Percentiles rank a stretch among this genome's conserved stretches.
Conservation (phyloP, 2,888 invertebrate genomes). For the Hydriomena furcata region DNA sequence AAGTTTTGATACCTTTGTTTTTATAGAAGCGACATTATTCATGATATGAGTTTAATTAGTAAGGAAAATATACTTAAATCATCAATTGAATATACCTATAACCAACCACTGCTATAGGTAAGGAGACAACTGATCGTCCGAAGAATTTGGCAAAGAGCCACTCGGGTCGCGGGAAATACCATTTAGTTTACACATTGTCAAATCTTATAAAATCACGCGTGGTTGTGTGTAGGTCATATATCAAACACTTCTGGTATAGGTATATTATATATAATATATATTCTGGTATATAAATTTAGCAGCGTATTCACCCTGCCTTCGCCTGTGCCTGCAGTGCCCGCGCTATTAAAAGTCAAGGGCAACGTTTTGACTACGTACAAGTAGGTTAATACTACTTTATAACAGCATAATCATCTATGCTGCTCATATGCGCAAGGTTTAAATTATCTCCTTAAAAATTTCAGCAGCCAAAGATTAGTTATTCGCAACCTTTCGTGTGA, state of each 20-base stretch:
- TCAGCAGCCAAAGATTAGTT: no score
- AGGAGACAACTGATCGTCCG: conserved; percentile 51
- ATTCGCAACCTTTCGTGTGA: no score
- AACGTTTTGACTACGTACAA: neutral
- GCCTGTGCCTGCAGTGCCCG: conserved; percentile 1
- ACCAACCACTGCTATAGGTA: conserved; percentile 52
- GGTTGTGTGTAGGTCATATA: conserved; percentile 6
- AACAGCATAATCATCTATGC: no score
- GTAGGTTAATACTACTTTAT: no score
- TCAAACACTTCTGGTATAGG: conserved; percentile 1
- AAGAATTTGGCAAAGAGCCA: conserved; percentile 68
- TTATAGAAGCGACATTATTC: no score
- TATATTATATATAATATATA: neutral
- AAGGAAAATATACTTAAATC: conserved; percentile 47
- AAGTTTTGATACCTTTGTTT: no score
- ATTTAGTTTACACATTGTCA: conserved; percentile 60
- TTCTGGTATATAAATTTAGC: neutral
- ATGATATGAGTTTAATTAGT: conserved; percentile 30
- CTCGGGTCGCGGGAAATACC: conserved; percentile 51
- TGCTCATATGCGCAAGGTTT: no score
- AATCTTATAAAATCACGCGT: conserved; percentile 43
- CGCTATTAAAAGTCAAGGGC: conserved; percentile 12
- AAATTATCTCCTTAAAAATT: no score
- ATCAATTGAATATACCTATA: no score
- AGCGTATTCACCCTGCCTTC: conserved; percentile 4